A percentile compares a stretch with the other conserved stretches of the same genome.
These are phyloP conservation scores for Oreochromis spilurus DNA, from an alignment of 2,113 vertebrate species.

Conservation along the genomic window DNA sequence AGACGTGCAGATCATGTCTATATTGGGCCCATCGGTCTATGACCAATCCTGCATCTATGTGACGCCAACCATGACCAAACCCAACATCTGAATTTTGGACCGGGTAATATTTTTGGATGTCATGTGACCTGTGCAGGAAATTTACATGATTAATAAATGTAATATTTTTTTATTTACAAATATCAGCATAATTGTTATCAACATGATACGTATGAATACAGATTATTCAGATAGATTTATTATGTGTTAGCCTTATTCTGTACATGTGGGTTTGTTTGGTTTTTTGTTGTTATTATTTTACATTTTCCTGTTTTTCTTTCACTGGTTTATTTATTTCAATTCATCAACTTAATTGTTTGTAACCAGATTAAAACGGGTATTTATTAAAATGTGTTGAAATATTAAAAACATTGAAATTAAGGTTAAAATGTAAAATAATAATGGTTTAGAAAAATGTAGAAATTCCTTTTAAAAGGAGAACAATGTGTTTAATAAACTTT, in stretches of 20 bases:
- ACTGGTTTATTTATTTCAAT: neutral
- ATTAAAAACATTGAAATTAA: neutral
- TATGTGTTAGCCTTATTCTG: neutral
- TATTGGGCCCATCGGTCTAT: fast-evolving
- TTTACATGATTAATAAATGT: neutral
- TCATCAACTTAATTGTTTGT: neutral
- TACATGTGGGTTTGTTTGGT: neutral
- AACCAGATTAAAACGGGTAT: neutral
- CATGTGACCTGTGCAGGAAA: neutral
- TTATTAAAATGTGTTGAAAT: neutral
- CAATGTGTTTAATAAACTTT: neutral
- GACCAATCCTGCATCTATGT: neutral
- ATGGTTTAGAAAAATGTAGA: neutral
- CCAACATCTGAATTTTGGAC: neutral
- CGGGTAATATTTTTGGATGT: neutral
- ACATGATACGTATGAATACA: neutral
- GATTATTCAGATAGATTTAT: neutral
- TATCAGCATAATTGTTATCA: neutral
- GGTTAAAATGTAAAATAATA: neutral
- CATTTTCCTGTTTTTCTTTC: neutral
- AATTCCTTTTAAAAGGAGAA: neutral
- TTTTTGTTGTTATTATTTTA: neutral
- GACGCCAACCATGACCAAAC: neutral
- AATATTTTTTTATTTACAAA: neutral
- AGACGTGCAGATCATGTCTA: neutral